Conservation (phyloP, 2,113 vertebrate species). For the Elephas maximus region DNA sequence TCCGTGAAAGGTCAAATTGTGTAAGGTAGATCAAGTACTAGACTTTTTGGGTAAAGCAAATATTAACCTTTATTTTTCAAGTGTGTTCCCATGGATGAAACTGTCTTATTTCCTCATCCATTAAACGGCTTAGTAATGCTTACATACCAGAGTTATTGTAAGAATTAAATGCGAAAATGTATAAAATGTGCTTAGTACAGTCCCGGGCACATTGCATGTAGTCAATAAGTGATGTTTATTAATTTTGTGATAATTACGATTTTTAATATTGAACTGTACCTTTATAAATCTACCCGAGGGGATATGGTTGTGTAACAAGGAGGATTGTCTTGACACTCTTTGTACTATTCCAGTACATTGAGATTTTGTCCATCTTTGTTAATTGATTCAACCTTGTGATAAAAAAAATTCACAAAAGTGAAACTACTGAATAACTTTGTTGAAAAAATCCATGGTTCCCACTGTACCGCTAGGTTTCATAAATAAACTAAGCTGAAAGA, state of each 20-base stretch:
- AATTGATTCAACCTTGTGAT: background rate
- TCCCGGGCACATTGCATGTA: background rate
- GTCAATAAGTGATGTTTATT: background rate
- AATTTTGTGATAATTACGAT: background rate
- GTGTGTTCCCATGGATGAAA: background rate
- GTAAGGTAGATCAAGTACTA: background rate
- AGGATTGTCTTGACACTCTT: background rate
- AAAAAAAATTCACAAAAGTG: background rate
- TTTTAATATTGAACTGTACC: background rate
- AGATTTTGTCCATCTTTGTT: background rate
- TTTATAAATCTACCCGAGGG: background rate
- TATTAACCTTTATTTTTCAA: background rate
- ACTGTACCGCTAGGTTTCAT: background rate
- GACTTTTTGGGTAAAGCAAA: background rate
- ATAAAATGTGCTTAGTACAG: background rate
- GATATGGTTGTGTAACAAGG: background rate
- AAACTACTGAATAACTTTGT: background rate
- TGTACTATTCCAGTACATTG: background rate
- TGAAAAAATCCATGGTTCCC: background rate
- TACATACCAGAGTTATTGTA: background rate
- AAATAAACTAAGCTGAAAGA: background rate
- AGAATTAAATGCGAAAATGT: background rate
- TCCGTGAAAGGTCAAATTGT: background rate
- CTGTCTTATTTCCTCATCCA: background rate
- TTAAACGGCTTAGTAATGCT: background rate